A percentile compares a stretch with the other conserved stretches of the same genome.
phyloP scores from a whole-genome alignment of 2,888 invertebrate genomes.

The Melanotus villosus region DNA sequence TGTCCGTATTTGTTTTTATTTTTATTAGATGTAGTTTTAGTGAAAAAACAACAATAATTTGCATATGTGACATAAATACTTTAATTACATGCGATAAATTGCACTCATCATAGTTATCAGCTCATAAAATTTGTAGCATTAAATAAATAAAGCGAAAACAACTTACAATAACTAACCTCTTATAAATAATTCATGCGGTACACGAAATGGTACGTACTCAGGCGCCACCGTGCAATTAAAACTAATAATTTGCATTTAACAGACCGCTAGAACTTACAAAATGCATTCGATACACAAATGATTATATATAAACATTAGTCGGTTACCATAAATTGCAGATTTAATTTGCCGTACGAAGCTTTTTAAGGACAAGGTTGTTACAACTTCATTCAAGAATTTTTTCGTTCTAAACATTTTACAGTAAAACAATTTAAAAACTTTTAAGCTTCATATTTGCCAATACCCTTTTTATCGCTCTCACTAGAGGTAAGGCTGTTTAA shows the following conservation, averaged over 20 bases:
- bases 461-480: conserved; percentile 1
- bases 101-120: too few relatives aligned
- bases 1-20: too few relatives aligned
- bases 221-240: conserved; percentile 12
- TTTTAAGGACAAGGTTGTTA: not conserved
- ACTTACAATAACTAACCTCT: not conserved
- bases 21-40: too few relatives aligned
- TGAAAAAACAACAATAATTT: too few relatives aligned
- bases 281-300: not conserved
- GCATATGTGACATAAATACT: too few relatives aligned
- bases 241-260: conserved; percentile 10
- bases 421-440: not conserved
- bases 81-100: too few relatives aligned
- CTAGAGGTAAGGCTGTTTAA: conserved; percentile 22
- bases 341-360: not conserved
- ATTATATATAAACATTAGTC: conserved; percentile 2
- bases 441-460: not conserved
- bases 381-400: not conserved
- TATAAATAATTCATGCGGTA: conserved; percentile 12
- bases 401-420: not conserved
- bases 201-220: not conserved
- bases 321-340: not conserved
- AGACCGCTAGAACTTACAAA: not conserved
- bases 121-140: not conserved
- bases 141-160: conserved; percentile 6